These are phyloP conservation scores for Leptopilina boulardi DNA, from an alignment of 1,140 invertebrate genomes.

Conservation along the genomic window DNA sequence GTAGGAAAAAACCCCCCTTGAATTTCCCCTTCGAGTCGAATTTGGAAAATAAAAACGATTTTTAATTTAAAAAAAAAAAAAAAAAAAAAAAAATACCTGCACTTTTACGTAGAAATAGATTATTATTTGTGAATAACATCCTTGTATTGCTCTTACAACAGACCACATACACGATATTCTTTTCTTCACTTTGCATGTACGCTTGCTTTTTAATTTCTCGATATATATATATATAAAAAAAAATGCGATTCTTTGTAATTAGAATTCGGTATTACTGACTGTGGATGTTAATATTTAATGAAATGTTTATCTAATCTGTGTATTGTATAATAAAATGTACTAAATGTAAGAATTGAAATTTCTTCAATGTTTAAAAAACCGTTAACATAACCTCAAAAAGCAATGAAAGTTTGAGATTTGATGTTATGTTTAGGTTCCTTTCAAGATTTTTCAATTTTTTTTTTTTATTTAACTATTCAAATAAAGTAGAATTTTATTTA, in stretches of 20 bases:
- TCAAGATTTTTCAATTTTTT: no score
- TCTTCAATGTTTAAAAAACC: no score
- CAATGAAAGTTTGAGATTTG: no score
- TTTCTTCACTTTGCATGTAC: constrained; percentile 65
- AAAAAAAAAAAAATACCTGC: constrained; percentile 48
- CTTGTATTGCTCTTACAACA: constrained; percentile 62
- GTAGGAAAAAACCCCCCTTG: no score
- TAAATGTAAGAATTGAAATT: no score
- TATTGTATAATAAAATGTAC: constrained; percentile 40
- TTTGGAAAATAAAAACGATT: no score
- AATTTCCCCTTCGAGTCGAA: no score
- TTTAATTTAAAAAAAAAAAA: constrained; percentile 36
- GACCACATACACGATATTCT: constrained; percentile 57
- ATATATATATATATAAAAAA: constrained; percentile 34
- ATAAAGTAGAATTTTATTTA: no score
- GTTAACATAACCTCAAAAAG: no score
- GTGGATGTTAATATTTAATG: constrained; percentile 41
- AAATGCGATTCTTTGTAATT: constrained; percentile 16
- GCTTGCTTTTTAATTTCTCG: constrained; percentile 59
- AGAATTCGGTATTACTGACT: background rate
- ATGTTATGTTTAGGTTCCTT: no score
- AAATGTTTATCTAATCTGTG: constrained; percentile 36
- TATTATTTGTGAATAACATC: constrained; percentile 58
- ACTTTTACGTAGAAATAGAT: constrained; percentile 60
- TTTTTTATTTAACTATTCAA: no score